Evolutionary conservation across 2,113 vertebrate genomes (phyloP), one percentile per base, ranked within the genome.

Genomic region (Lipophrys pholis): DNA sequence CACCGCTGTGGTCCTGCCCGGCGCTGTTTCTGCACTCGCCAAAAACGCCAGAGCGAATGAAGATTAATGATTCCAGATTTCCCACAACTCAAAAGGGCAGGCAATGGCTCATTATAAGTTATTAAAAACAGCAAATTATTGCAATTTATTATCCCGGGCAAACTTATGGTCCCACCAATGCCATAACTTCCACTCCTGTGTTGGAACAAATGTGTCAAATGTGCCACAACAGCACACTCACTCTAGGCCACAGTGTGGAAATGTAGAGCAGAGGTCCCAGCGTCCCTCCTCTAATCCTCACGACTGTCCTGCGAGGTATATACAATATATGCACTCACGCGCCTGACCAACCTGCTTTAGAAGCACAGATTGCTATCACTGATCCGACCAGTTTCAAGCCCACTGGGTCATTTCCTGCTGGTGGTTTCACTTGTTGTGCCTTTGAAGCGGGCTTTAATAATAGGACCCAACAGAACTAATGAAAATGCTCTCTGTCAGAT

Each of bases 401-500:
- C 84, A 78, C 83, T 87, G 73, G 88, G 78, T 85, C 78, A 88
- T 90, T 93, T 94, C 93, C 93, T 92, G 89, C 88, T 73, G 52
- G 92, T 89, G 93, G 92, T 93, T 93, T 83, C 90, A 90, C 91
- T 93, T 90, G 89, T 91, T 87, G 76, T 68, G 85, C 83, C 90
- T 93, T 93, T 93, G 93, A 93, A 91, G 89, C 75, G 15, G 53
- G 48, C 76, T 90, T 85, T 94, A 93, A 93, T 94, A 93, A 93
- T 90, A 93, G 91, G 91, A 92, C 87, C 88, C 85, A 92, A 89
- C 88, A 90, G 86, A 91, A 87, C 88, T 94, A 93, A 94, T 94
- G 90, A 92, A 93, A 94, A 92, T 73, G 84, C 87, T 92, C 85
- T 84, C 86, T 78, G 85, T 92, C 90, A 91, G 89, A 94, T 93